Percentiles rank a stretch among this genome's conserved stretches.
Conservation (phyloP, 2,888 invertebrate genomes). For the Trilocha varians region DNA sequence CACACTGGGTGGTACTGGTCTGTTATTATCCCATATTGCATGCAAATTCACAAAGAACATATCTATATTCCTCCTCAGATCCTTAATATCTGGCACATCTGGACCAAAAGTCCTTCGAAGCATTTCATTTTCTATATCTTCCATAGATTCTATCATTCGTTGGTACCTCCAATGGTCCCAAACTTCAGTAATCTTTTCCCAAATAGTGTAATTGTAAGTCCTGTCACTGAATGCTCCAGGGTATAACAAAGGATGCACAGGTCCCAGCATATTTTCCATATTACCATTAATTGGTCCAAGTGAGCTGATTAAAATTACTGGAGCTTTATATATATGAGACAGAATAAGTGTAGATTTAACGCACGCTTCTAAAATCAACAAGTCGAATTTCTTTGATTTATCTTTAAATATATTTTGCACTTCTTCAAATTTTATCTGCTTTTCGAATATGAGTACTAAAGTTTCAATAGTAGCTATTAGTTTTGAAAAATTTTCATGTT, state of each 20-base stretch:
- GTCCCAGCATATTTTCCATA: constrained; percentile 20
- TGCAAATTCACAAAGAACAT: constrained; percentile 48
- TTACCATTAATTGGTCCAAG: constrained; percentile 19
- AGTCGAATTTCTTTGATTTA: constrained; percentile 20
- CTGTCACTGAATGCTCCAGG: constrained; percentile 17
- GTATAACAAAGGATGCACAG: constrained; percentile 27
- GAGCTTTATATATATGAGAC: constrained; percentile 29
- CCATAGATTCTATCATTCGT: constrained; percentile 7
- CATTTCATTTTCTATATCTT: constrained; percentile 15
- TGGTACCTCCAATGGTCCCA: constrained; percentile 10
- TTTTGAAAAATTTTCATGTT: constrained; percentile 9
- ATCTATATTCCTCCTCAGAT: constrained; percentile 26
- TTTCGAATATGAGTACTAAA: constrained; percentile 12
- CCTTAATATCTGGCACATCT: constrained; percentile 17
- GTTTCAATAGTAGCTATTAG: constrained; percentile 1
- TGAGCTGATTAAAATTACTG: constrained; percentile 37
- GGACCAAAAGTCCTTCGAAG: constrained; percentile 23
- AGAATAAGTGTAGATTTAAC: constrained; percentile 20
- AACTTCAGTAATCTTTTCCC: constrained; percentile 26
- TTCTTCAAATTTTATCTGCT: constrained; percentile 18
- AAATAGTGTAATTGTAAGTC: constrained; percentile 21
- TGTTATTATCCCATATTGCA: constrained; percentile 33
- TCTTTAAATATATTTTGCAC: constrained; percentile 20
- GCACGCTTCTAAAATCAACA: constrained; percentile 32
- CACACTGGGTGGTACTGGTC: constrained; percentile 45